Conservation (phyloP, 2,888 invertebrate species). For the Antitype chi region DNA sequence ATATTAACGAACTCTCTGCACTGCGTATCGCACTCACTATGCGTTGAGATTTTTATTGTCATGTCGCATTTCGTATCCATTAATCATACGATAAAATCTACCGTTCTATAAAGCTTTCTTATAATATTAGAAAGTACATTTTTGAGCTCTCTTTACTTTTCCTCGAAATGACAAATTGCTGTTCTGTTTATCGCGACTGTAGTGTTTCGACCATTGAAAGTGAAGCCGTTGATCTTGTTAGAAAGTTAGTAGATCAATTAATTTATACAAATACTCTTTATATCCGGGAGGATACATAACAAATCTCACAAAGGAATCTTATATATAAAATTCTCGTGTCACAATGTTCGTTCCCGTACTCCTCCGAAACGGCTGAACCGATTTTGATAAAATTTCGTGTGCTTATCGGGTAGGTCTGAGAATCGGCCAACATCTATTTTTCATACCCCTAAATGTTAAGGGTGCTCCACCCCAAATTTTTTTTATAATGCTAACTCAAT, state of each 20-base stretch:
- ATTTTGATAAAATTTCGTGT: too few species aligned
- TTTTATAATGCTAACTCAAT: too few species aligned
- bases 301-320: not conserved
- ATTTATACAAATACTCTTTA: not conserved
- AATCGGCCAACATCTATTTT: too few species aligned
- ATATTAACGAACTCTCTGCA: slow-evolving; percentile 77
- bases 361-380: too few species aligned
- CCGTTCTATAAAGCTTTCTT: slow-evolving; percentile 51
- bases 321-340: too few species aligned
- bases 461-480: too few species aligned
- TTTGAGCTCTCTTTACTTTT: slow-evolving; percentile 50
- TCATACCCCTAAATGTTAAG: too few species aligned
- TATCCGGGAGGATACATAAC: not conserved
- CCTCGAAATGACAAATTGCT: slow-evolving; percentile 49
- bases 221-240: slow-evolving; percentile 30
- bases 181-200: slow-evolving; percentile 13
- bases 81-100: slow-evolving; percentile 56
- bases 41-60: slow-evolving; percentile 61
- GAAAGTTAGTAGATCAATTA: slow-evolving; percentile 30
- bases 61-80: slow-evolving; percentile 58
- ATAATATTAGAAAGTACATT: slow-evolving; percentile 60
- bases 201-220: slow-evolving; percentile 40
- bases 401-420: too few species aligned
- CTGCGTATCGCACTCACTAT: slow-evolving; percentile 55
- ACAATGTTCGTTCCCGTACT: too few species aligned